These are phyloP conservation scores for Callosobruchus maculatus DNA, from an alignment of 2,888 invertebrate species.

Conservation along the genomic window DNA sequence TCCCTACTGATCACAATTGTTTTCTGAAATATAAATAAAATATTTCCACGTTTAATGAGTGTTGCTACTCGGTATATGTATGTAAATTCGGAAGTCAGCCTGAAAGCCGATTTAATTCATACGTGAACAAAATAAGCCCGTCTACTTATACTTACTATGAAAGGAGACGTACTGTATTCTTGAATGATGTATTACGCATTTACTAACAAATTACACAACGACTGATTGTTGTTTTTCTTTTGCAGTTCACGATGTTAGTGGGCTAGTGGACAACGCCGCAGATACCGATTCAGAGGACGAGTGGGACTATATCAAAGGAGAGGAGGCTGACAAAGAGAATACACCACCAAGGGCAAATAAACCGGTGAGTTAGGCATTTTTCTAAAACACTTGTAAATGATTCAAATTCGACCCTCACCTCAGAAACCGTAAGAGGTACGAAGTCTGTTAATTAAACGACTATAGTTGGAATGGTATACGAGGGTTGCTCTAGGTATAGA, in stretches of 20 bases:
- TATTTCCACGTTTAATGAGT: too few relatives aligned
- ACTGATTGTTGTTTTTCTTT: slow-evolving; percentile 18
- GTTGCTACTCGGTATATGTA: too few relatives aligned
- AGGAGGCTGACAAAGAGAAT: slow-evolving; percentile 61
- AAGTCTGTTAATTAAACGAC: too few relatives aligned
- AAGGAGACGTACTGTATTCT: neutral
- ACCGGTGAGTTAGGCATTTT: slow-evolving; percentile 12
- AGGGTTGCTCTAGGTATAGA: too few relatives aligned
- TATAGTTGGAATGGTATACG: too few relatives aligned
- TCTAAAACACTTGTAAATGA: too few relatives aligned
- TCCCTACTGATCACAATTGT: too few relatives aligned
- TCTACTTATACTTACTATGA: neutral
- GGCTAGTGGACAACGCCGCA: slow-evolving; percentile 68
- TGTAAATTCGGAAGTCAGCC: too few relatives aligned
- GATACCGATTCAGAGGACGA: slow-evolving; percentile 82
- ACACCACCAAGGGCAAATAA: slow-evolving; percentile 50
- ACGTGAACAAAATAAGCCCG: neutral
- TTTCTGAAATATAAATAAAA: too few relatives aligned
- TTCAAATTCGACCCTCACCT: too few relatives aligned
- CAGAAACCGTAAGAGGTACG: too few relatives aligned
- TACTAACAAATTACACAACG: neutral
- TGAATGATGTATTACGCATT: neutral
- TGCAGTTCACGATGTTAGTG: slow-evolving; percentile 50
- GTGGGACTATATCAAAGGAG: slow-evolving; percentile 79
- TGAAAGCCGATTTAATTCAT: neutral